These are phyloP conservation scores for Lepidurus arcticus DNA, from an alignment of 1,140 invertebrate species.

Conservation along the genomic window DNA sequence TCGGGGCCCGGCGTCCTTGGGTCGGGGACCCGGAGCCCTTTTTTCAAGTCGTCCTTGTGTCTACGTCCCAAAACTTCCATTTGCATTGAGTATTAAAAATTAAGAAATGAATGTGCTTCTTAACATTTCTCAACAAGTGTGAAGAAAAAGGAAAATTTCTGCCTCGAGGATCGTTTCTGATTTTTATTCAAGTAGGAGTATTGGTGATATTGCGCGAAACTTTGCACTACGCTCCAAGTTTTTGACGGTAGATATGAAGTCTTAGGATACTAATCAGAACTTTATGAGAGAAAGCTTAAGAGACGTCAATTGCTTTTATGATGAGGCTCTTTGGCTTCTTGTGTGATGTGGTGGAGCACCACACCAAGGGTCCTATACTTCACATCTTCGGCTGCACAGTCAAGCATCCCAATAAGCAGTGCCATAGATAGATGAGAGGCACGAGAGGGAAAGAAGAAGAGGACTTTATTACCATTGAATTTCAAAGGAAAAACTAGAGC, in stretches of 20 bases:
- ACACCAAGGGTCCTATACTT: neutral
- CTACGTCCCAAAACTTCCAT: no score
- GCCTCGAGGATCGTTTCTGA: no score
- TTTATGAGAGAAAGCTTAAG: neutral
- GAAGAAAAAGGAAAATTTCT: no score
- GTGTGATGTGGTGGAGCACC: constrained; percentile 1
- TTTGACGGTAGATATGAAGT: neutral
- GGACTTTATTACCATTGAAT: neutral
- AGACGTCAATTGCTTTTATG: constrained; percentile 5
- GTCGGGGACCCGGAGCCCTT: no score
- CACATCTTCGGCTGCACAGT: neutral
- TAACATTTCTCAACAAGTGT: no score
- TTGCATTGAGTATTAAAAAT: no score
- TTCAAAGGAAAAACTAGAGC: neutral
- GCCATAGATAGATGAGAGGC: constrained; percentile 18
- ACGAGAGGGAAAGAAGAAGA: neutral
- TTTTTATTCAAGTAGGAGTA: no score
- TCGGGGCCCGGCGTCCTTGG: no score
- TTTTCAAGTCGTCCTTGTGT: no score
- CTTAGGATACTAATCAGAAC: neutral
- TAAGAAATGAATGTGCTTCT: no score
- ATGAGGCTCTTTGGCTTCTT: neutral
- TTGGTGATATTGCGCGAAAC: neutral
- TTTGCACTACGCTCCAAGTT: neutral
- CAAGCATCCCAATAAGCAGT: constrained; percentile 14